Conservation (phyloP, 2,888 invertebrate genomes). For the Caenorhabditis panamensis region DNA sequence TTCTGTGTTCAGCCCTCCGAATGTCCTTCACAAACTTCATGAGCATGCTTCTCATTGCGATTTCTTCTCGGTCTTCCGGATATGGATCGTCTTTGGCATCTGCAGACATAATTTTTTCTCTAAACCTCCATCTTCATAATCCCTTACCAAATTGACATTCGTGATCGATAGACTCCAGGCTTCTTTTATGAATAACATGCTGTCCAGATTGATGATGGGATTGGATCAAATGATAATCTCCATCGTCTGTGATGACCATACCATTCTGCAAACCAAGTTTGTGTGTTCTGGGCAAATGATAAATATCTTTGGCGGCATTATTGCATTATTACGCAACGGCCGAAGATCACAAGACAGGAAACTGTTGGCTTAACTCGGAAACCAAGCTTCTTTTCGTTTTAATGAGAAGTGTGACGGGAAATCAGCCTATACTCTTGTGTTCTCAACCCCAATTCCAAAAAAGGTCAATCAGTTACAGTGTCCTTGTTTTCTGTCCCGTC, state of each 20-base stretch:
- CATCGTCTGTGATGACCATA: constrained; percentile 68
- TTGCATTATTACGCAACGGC: constrained; percentile 30
- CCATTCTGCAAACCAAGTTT: constrained; percentile 69
- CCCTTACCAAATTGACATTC: constrained; percentile 67
- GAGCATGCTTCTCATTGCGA: constrained; percentile 51
- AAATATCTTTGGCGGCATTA: constrained; percentile 19
- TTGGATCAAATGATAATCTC: constrained; percentile 72
- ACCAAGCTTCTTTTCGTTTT: not conserved
- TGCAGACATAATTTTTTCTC: constrained; percentile 25
- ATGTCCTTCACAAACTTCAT: constrained; percentile 50
- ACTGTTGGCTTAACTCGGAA: not conserved
- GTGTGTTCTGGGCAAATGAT: constrained; percentile 17
- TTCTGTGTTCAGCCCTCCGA: constrained; percentile 40
- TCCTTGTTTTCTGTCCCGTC: not conserved
- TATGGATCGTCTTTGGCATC: constrained; percentile 71
- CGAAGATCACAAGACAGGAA: constrained; percentile 15
- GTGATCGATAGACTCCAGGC: constrained; percentile 67
- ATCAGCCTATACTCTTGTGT: constrained; percentile 2
- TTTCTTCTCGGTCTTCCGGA: constrained; percentile 68
- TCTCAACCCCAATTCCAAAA: constrained; percentile 1
- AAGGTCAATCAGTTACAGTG: constrained; percentile 27
- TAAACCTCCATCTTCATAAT: not conserved
- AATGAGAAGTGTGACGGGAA: not conserved
- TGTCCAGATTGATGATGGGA: constrained; percentile 57
- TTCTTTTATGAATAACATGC: constrained; percentile 72